Evolutionary conservation across 1,140 invertebrate genomes (phyloP), one percentile per base, ranked within the genome.

Genomic region (Pachypeltis micranthus): DNA sequence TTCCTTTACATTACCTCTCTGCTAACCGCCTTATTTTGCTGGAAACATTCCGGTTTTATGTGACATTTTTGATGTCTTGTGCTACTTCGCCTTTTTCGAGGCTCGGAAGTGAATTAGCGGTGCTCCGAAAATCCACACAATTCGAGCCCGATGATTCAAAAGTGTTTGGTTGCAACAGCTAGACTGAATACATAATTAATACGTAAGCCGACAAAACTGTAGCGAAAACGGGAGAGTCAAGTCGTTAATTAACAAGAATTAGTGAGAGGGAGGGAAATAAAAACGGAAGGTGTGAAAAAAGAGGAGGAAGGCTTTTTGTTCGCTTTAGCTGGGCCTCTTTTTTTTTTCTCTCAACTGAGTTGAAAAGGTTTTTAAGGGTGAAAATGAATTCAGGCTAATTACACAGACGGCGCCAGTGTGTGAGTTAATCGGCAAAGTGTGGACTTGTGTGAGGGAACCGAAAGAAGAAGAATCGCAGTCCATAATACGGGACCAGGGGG

Each of bases 311-410:
- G 34, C 21, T 19, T 31, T 60, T 60, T 60, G 21, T 12, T 21
- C n/a, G 16, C 21, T 23, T 24, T 12, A 21, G 1, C 19, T 29
- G 25, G 25, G 26, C 47, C 7, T 7, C 47, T 7, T n/a, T 21
- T 54, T 54, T 54, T 54, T 54, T 54, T 12, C 7, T 21, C 47
- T 21, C 7, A 10, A 4, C 21, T 21, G 4, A 39, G 16, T 16
- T 39, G 31, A 39, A 39, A 39, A 16, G 31, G 31, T 16, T 39
- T 7, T 39, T 7, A 39, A 16, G 31, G 25, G 14, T 39, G 59
- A 31, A 60, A 60, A 60, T 60, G 59, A 60, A 60, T 60, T 60
- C 59, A 60, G 21, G n/a, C 47, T 62, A 62, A 62, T 62, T 62
- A 25, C 39, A 24, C 39, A 16, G 31, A 16, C 31, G 16, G 31